A percentile compares a stretch with the other conserved stretches of the same genome.
Evolutionary conservation across 2,797 vertebrate genomes (phyloP).

Genomic region (Arnoldichthys spilopterus): DNA sequence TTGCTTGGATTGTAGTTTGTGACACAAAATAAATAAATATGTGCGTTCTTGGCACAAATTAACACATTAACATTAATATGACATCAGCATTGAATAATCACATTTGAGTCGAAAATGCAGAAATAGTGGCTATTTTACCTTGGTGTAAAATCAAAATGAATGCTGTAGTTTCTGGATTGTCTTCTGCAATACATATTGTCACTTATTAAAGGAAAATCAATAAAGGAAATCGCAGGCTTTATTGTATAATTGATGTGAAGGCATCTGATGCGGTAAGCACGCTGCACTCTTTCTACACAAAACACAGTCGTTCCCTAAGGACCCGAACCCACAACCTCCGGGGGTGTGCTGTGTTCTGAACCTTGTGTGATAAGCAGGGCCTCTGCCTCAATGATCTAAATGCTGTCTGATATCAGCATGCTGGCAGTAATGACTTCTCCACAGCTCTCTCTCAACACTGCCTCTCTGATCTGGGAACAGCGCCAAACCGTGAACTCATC

Average conservation of each 20-base stretch:
- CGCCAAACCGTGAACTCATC: conserved; percentile 73
- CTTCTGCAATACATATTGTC: background rate
- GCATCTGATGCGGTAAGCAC: conserved; percentile 19
- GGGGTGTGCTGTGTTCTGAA: conserved; percentile 52
- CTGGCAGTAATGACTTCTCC: conserved; percentile 69
- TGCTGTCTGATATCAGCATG: conserved; percentile 66
- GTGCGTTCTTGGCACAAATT: too few relatives aligned
- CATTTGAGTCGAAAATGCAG: background rate
- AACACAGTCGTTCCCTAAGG: conserved; percentile 40
- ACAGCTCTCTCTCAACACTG: conserved; percentile 65
- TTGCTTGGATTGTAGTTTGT: background rate
- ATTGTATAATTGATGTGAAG: conserved; percentile 41
- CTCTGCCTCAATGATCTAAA: conserved; percentile 68
- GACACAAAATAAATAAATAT: too few relatives aligned
- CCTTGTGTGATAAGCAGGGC: conserved; percentile 62
- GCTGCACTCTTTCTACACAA: conserved; percentile 22
- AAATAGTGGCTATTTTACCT: background rate
- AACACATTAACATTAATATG: too few relatives aligned
- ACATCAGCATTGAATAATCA: too few relatives aligned
- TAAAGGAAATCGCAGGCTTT: conserved; percentile 28
- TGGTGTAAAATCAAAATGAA: background rate
- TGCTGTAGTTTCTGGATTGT: conserved; percentile 1
- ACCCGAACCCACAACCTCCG: conserved; percentile 52
- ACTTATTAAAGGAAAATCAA: conserved; percentile 13
- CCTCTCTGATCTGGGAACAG: conserved; percentile 71